These are phyloP conservation scores for Neodon shergylaensis DNA, from an alignment of 2,113 vertebrate genomes.

Conservation along the genomic window DNA sequence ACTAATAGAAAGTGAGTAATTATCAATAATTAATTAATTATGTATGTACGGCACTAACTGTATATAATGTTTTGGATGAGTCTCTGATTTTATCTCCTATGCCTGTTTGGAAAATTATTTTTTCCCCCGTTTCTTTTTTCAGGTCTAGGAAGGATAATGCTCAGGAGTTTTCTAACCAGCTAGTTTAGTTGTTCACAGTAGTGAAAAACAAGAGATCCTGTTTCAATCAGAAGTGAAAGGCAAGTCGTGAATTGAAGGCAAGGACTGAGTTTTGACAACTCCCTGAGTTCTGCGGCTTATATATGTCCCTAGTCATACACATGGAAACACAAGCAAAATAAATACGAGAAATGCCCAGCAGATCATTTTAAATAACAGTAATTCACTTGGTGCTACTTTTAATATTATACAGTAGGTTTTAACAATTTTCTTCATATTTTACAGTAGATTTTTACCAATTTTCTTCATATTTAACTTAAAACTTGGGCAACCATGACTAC, in stretches of 20 bases:
- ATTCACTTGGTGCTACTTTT: neutral
- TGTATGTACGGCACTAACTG: neutral
- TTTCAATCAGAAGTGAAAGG: neutral
- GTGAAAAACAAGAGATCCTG: neutral
- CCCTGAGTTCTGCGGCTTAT: neutral
- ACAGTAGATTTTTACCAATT: neutral
- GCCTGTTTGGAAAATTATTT: no score
- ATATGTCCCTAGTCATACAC: neutral
- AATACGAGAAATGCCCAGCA: neutral
- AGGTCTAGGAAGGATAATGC: neutral
- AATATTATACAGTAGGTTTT: conserved; percentile 11
- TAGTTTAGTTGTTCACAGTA: neutral
- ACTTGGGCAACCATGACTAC: neutral
- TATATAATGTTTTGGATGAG: neutral
- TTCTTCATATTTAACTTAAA: neutral
- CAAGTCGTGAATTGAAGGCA: neutral
- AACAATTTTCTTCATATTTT: neutral
- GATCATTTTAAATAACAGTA: neutral
- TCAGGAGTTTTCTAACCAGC: no score
- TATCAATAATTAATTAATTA: neutral
- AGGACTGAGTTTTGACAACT: neutral
- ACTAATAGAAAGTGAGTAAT: neutral
- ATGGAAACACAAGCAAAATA: neutral
- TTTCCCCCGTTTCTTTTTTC: neutral
- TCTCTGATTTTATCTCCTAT: neutral